Percentiles rank a stretch among this genome's conserved stretches.
These are phyloP conservation scores for Drosophila neoperkinsi DNA, from an alignment of 2,888 invertebrate genomes.

Conservation along the genomic window DNA sequence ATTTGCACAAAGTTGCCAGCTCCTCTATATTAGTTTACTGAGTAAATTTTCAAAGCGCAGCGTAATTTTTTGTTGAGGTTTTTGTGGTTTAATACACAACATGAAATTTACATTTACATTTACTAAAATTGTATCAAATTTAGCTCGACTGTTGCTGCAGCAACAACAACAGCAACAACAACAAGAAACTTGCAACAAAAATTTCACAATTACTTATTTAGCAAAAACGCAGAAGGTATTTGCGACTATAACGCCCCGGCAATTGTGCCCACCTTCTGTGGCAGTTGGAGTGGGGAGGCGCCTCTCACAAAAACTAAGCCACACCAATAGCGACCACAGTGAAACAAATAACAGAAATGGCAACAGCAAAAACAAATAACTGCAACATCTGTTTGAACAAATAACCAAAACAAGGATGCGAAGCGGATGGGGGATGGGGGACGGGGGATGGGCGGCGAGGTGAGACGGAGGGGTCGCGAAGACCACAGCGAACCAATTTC, in stretches of 20 bases:
- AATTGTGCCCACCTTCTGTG: conserved; percentile 38
- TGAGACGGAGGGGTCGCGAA: conserved; percentile 9
- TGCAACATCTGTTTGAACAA: conserved; percentile 76
- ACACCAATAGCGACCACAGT: conserved; percentile 57
- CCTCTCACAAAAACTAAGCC: conserved; percentile 48
- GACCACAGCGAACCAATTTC: conserved; percentile 58
- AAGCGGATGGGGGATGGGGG: conserved; percentile 12
- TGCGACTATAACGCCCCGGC: conserved; percentile 21
- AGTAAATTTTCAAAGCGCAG: conserved; percentile 31
- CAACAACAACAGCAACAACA: conserved; percentile 15
- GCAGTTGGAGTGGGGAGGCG: conserved; percentile 23
- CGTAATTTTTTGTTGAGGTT: conserved; percentile 20
- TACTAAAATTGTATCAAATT: conserved; percentile 36
- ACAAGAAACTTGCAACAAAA: conserved; percentile 32
- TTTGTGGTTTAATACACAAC: conserved; percentile 35
- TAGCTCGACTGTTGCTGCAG: conserved; percentile 4
- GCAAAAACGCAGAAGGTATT: conserved; percentile 34
- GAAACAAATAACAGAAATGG: conserved; percentile 60
- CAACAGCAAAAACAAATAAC: conserved; percentile 47
- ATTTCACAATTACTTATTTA: conserved; percentile 51
- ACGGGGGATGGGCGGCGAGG: neutral
- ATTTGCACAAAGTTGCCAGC: conserved; percentile 2
- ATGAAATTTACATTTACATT: conserved; percentile 44
- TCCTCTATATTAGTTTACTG: conserved; percentile 23
- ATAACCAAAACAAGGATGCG: conserved; percentile 69